phyloP scores from a whole-genome alignment of 1,140 invertebrate species.

The Muscidifurax raptorellus region DNA sequence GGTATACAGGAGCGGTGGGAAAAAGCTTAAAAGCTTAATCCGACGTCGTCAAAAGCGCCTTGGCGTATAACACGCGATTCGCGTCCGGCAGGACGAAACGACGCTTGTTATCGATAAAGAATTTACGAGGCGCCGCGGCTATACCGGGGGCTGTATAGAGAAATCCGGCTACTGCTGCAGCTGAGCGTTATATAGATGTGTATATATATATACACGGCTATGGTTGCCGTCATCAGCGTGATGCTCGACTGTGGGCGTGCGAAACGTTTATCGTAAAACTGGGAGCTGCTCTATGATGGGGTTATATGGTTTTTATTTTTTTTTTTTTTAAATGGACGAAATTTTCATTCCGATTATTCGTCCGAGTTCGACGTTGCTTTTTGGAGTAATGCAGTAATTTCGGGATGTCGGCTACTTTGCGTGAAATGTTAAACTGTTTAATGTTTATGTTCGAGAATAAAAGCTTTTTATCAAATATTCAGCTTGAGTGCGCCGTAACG shows the following conservation, averaged over 20 bases:
- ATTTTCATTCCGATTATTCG: too few relatives aligned
- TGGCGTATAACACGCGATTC: conserved; percentile 1
- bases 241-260: background rate
- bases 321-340: too few relatives aligned
- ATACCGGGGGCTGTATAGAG: background rate
- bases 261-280: conserved; percentile 12
- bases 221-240: too few relatives aligned
- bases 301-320: background rate
- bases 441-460: too few relatives aligned
- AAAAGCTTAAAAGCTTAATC: conserved; percentile 29
- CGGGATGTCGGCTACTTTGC: too few relatives aligned
- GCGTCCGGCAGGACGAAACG: background rate
- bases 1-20: background rate
- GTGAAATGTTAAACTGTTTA: too few relatives aligned
- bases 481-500: too few relatives aligned
- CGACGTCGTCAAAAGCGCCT: background rate
- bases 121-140: conserved; percentile 30
- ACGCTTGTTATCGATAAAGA: conserved; percentile 37
- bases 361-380: too few relatives aligned
- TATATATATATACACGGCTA: too few relatives aligned
- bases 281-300: background rate
- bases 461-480: too few relatives aligned
- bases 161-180: background rate
- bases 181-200: background rate
- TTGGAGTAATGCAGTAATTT: too few relatives aligned